phyloP scores from a whole-genome alignment of 2,888 invertebrate species.

The Listrodromus nycthemerus region DNA sequence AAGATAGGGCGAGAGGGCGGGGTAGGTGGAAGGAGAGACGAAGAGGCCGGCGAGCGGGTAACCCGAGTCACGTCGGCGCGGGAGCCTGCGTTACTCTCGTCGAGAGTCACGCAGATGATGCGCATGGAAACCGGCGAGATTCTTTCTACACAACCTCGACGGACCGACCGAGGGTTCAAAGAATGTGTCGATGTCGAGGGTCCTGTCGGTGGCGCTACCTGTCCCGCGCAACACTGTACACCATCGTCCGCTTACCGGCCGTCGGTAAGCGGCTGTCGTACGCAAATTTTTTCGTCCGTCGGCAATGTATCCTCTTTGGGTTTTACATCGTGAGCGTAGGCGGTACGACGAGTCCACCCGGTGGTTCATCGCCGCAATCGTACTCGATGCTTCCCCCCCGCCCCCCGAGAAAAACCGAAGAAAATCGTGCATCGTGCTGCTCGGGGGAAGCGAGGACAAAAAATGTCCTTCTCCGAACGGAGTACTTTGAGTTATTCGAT shows the following conservation, averaged over 20 bases:
- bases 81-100: conserved; percentile 68
- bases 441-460: too few species aligned
- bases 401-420: too few species aligned
- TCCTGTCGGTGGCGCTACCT: neutral
- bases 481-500: too few species aligned
- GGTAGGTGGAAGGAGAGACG: conserved; percentile 70
- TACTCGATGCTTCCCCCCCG: too few species aligned
- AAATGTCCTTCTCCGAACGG: too few species aligned
- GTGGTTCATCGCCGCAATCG: too few species aligned
- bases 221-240: neutral
- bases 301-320: too few species aligned
- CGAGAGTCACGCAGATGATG: neutral
- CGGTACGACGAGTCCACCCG: too few species aligned
- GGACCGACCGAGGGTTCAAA: neutral
- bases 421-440: too few species aligned
- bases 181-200: neutral
- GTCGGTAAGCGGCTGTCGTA: neutral
- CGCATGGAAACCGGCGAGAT: neutral
- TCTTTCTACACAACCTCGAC: neutral
- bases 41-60: conserved; percentile 22
- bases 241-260: neutral
- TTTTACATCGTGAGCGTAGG: too few species aligned
- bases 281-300: neutral
- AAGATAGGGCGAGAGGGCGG: conserved; percentile 46
- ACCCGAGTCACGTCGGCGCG: conserved; percentile 53